Evolutionary conservation across 2,888 invertebrate genomes (phyloP), one percentile per base, ranked within the genome.

Genomic region (Macaria liturata): DNA sequence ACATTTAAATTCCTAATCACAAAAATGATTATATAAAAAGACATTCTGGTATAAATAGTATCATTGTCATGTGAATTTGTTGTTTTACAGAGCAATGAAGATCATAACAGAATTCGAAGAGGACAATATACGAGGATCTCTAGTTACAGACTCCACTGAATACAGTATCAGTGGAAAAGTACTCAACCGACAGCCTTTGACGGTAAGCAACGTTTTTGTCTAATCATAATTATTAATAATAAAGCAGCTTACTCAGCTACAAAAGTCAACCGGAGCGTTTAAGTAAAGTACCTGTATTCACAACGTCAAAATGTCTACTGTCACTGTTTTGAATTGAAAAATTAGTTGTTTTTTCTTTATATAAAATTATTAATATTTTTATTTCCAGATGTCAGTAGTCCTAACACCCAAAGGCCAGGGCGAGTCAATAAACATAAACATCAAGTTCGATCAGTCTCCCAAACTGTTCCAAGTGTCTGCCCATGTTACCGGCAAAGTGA

Each of bases 121-220:
- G 0, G 85, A 91, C 20, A 79, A 89, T 42, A 80, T 91, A 1
- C 72, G 74, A 37, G 92, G 92, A 0, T 84, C 87, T 0, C 79
- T 90, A 34, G 80, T 84, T 0, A 86, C 87, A 0, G 92, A 91
- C 57, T 66, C 83, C 0, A 71, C 80, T 0, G 89, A 89, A 42
- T 92, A 89, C 68, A 78, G 76, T 34, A 82, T 92, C 45, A 77
- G 75, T 8, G 92, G 92, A 8, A 88, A 84, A 69, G 76, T 90
- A 0, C 65, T 83, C 2, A 88, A 82, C 37, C 71, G 78, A 32
- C 69, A 85, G 37, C 92, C 92, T 0, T 64, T 88, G 1, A 88
- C 92, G 72, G 92, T 92, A 71, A 75, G 70, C 67, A 4, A 9
- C n/a, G n/a, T 3, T 43, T 43, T n/a, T n/a, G 20, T 20, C 20